Evolutionary conservation across 64 coral and sea anemone species (phyloP), one percentile per base, ranked within the genome.

Genomic region (Porites australiensis): DNA sequence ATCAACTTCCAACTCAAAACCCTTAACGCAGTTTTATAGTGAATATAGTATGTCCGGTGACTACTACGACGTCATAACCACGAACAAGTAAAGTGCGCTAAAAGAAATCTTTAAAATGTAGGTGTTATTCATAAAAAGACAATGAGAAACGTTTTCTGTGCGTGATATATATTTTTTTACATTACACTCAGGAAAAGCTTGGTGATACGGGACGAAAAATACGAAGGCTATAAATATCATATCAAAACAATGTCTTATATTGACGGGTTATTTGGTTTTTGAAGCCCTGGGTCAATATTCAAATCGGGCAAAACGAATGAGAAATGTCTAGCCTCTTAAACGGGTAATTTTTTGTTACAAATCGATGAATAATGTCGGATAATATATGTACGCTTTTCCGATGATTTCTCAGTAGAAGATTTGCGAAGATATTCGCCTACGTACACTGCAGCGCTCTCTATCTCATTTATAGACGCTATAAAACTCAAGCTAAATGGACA

Each of bases 241-340:
- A 84, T 84, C 81, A 84, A 50, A 84, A 84, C 81, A 69, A 37
- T 43, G 46, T 84, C 58, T n/a, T 12, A 84, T 20, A 84, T 23
- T 69, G 81, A 84, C 61, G 81, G 63, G 15, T 60, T 84, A 60
- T 84, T 84, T 84, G 20, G 81, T 52, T 84, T 84, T 13, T 65
- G 45, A 84, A 84, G 81, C 51, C 81, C 81, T 84, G 44, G 50
- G 63, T 69, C 81, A 84, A 67, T 84, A 84, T 68, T 16, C 3
- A 49, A 68, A 76, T 50, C 81, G 62, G 8, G 53, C 81, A 65
- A 84, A 84, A 45, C 13, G 62, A 68, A 66, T 84, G 63, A 67
- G 22, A 19, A 63, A 21, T 67, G 64, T 60, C 22, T 61, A 50
- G 61, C 63, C 73, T 50, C 81, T 69, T 84, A 61, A 69, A 84